These are phyloP conservation scores for Eupithecia subfuscata DNA, from an alignment of 2,888 invertebrate species.

Conservation along the genomic window DNA sequence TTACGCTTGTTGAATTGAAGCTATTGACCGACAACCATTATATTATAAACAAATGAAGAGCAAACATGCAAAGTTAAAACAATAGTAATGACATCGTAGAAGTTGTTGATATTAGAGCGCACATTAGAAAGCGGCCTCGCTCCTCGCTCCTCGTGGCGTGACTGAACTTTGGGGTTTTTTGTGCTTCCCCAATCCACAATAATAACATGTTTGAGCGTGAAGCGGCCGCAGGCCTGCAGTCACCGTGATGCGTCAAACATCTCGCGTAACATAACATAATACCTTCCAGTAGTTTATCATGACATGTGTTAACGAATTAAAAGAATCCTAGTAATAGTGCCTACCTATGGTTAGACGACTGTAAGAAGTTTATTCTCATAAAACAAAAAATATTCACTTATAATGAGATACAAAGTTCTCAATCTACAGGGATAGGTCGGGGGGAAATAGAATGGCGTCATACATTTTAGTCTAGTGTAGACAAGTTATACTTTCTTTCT, in stretches of 20 bases:
- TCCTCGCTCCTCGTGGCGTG: slow-evolving; percentile 19
- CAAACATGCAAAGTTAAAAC: slow-evolving; percentile 4
- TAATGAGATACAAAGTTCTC: too few relatives aligned
- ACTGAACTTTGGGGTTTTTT: slow-evolving; percentile 39
- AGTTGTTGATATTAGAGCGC: slow-evolving; percentile 6
- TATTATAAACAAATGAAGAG: too few relatives aligned
- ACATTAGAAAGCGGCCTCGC: slow-evolving; percentile 22
- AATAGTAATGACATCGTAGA: neutral
- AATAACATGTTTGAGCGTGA: neutral
- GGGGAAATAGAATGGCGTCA: neutral
- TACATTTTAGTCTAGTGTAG: neutral
- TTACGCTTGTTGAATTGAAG: too few relatives aligned
- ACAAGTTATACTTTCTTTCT: neutral
- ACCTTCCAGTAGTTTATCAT: neutral
- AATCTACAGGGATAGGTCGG: neutral
- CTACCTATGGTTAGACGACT: too few relatives aligned
- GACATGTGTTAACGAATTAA: too few relatives aligned
- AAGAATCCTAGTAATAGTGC: too few relatives aligned
- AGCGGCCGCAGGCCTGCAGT: neutral
- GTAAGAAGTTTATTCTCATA: too few relatives aligned
- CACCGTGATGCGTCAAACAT: neutral
- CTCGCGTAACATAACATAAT: neutral
- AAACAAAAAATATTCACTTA: too few relatives aligned
- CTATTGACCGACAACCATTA: too few relatives aligned
- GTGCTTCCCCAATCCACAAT: slow-evolving; percentile 7